These are phyloP conservation scores for Zaprionus lineosus DNA, from an alignment of 2,888 invertebrate species.

Conservation along the genomic window DNA sequence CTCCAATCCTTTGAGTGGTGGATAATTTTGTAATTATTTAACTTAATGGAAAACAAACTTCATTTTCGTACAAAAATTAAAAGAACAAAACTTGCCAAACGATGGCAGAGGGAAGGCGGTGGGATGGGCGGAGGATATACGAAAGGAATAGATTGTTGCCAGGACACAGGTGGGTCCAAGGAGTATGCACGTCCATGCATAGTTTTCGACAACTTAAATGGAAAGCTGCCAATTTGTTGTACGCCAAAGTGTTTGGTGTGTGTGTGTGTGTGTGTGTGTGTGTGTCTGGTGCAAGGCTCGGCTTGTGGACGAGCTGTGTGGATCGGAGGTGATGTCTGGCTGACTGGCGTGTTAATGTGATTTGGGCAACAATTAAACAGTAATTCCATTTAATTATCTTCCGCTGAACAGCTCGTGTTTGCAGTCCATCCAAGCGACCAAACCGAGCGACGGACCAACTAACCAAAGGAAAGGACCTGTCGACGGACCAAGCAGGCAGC, in stretches of 20 bases:
- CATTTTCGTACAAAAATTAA: slow-evolving; percentile 67
- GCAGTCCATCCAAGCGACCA: slow-evolving; percentile 8
- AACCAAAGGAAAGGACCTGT: no score
- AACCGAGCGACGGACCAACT: not conserved
- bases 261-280: not conserved
- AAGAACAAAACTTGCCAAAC: slow-evolving; percentile 38
- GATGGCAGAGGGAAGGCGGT: not conserved
- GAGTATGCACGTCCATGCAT: slow-evolving; percentile 8
- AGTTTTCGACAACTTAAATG: slow-evolving; percentile 61
- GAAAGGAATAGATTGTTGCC: no score
- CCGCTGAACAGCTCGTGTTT: slow-evolving; percentile 31
- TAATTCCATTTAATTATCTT: slow-evolving; percentile 71
- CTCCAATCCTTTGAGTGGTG: slow-evolving; percentile 56
- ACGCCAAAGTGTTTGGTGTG: slow-evolving; percentile 22
- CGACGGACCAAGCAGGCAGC: slow-evolving; percentile 1
- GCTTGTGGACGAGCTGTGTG: not conserved
- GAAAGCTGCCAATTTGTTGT: slow-evolving; percentile 64
- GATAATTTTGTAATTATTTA: slow-evolving; percentile 79
- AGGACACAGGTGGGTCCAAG: not conserved
- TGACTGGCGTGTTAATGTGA: slow-evolving; percentile 62
- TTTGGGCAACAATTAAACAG: slow-evolving; percentile 64
- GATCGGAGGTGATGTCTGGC: not conserved
- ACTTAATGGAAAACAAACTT: slow-evolving; percentile 79
- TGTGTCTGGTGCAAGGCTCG: slow-evolving; percentile 26
- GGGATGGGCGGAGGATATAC: no score